Percentiles rank a stretch among this genome's conserved stretches.
These are phyloP conservation scores for Scortum barcoo DNA, from an alignment of 2,113 vertebrate species.

Conservation along the genomic window DNA sequence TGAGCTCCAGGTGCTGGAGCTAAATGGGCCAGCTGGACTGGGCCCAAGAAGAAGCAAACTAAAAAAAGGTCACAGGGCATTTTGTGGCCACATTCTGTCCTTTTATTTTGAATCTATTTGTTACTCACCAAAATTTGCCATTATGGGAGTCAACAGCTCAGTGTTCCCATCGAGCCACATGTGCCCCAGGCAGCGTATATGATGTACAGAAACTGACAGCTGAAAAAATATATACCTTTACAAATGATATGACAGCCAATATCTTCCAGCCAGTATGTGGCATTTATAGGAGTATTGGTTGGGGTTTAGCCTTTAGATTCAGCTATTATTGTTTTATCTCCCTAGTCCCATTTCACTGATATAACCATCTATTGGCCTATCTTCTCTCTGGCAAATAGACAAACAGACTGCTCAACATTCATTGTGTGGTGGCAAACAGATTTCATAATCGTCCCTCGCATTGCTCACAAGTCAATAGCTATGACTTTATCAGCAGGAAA, in stretches of 20 bases:
- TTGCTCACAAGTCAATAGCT: constrained; percentile 79
- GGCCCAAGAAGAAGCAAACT: constrained; percentile 40
- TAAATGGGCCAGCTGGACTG: constrained; percentile 68
- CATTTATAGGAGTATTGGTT: constrained; percentile 53
- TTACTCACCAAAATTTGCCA: constrained; percentile 30
- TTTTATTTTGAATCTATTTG: constrained; percentile 52
- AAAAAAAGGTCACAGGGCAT: constrained; percentile 54
- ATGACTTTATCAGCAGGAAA: constrained; percentile 81
- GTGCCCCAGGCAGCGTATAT: constrained; percentile 38
- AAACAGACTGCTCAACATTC: constrained; percentile 71
- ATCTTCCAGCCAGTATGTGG: constrained; percentile 36
- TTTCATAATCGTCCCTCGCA: constrained; percentile 72
- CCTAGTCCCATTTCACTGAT: constrained; percentile 62
- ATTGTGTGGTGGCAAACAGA: constrained; percentile 66
- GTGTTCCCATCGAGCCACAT: constrained; percentile 32
- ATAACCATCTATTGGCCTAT: constrained; percentile 70
- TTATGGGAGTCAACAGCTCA: constrained; percentile 41
- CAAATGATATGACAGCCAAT: constrained; percentile 57
- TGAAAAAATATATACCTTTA: constrained; percentile 52
- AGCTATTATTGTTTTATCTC: constrained; percentile 67
- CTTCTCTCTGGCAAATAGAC: constrained; percentile 66
- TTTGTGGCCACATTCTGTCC: constrained; percentile 40
- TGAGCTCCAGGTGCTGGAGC: constrained; percentile 77
- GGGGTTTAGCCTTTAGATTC: constrained; percentile 56
- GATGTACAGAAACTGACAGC: constrained; percentile 63